Base-by-base conservation (phyloP, 2,797 vertebrate genomes). In the Lepidocolaptes lacrymiger region DNA sequence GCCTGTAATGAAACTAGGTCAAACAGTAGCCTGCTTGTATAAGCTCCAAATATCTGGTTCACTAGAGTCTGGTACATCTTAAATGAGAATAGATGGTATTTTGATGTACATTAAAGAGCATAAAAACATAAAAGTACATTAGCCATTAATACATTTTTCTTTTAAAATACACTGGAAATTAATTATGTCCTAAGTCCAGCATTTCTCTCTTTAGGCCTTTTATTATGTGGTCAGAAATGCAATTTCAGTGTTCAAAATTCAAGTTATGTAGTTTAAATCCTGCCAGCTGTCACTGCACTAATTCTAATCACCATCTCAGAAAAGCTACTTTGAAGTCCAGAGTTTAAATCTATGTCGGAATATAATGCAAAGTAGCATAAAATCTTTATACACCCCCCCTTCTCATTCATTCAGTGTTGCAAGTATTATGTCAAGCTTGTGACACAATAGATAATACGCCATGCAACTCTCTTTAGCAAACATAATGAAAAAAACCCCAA, bases 1-100 rank as follows among this genome's bases (percentile, higher is more conserved):
- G 68, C 79, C 90, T 78, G 83, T 94, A 94, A 93, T 90, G 78
- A 95, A 96, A 96, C 64, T 95, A 94, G 96, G 93, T 94, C 92
- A 94, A 96, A 94, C 79, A 92, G 93, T 93, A 96, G 85, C 87
- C 64, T 89, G 80, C 69, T 91, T 95, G 89, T 77, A 80, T 87
- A 83, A 89, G 89, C 81, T 95, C 79, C 91, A 95, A 94, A 94
- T 85, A 80, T 81, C 82, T 95, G 89, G 76, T 92, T 95, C 95
- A 80, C 69, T 92, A 26, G 43, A 89, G 71, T 92, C 56, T 89
- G 36, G 28, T 94, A 34, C 62, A 80, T 71, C 58, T 85, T 71
- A 89, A 93, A 73, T 88, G 73, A 88, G 80, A 93, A 87, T 85
- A 92, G 51, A 80, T 91, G 58, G 36, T 73, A 91, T 94, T 95